These are phyloP conservation scores for Lasioglossum leucozonium DNA, from an alignment of 2,888 invertebrate genomes.

Conservation along the genomic window DNA sequence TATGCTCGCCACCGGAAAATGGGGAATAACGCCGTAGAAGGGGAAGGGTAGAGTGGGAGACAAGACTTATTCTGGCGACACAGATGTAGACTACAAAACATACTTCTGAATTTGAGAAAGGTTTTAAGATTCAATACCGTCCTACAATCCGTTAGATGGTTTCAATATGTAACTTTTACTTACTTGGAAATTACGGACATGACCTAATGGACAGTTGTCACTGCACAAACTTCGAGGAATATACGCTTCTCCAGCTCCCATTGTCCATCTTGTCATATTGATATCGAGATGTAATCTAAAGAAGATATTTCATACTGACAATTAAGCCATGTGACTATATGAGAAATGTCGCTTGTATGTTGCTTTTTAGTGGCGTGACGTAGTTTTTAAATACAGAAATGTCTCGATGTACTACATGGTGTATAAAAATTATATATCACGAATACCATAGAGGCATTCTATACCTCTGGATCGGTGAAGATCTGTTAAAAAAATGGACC, in stretches of 20 bases:
- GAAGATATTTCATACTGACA: not conserved
- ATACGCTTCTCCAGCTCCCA: conserved; percentile 81
- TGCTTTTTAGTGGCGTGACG: too few relatives aligned
- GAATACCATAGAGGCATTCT: too few relatives aligned
- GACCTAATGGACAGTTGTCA: conserved; percentile 87
- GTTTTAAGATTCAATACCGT: not conserved
- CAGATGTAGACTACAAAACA: too few relatives aligned
- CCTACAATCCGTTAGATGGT: not conserved
- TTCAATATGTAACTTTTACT: not conserved
- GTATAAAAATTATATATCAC: too few relatives aligned
- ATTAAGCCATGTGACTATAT: not conserved
- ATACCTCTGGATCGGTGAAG: too few relatives aligned
- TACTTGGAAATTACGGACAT: conserved; percentile 87
- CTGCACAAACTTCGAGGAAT: conserved; percentile 87
- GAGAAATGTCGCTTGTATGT: not conserved
- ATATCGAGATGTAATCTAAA: conserved; percentile 84
- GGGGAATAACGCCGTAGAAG: too few relatives aligned
- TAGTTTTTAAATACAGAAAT: not conserved
- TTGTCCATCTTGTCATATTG: conserved; percentile 84
- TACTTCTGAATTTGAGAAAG: too few relatives aligned
- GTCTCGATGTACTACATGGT: not conserved
- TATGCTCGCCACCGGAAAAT: too few relatives aligned
- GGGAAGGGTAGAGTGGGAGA: too few relatives aligned
- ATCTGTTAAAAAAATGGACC: too few relatives aligned
- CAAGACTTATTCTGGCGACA: too few relatives aligned